These are phyloP conservation scores for Lysiphlebus fabarum DNA, from an alignment of 1,140 invertebrate species.

Conservation along the genomic window DNA sequence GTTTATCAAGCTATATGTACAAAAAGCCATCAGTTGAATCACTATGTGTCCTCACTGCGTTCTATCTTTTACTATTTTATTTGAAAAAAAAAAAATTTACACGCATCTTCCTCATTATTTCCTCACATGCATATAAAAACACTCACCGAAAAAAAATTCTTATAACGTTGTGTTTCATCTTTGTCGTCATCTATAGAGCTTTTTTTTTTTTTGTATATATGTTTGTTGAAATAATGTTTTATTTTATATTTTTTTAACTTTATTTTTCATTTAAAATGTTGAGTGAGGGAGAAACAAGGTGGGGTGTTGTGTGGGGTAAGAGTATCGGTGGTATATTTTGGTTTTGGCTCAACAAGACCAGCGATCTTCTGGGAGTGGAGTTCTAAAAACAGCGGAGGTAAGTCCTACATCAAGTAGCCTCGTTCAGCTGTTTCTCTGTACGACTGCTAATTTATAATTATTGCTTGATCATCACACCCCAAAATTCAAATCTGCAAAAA, in stretches of 20 bases:
- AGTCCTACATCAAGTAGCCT: slow-evolving; percentile 37
- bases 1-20: too few species aligned
- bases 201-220: neutral
- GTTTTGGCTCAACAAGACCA: slow-evolving; percentile 54
- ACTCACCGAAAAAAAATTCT: too few species aligned
- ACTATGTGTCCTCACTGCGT: too few species aligned
- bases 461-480: too few species aligned
- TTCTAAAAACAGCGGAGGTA: slow-evolving; percentile 58
- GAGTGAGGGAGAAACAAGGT: neutral
- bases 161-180: neutral
- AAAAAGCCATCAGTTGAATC: too few species aligned
- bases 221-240: neutral
- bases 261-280: too few species aligned
- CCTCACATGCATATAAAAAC: too few species aligned
- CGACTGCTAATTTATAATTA: neutral
- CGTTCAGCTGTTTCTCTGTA: slow-evolving; percentile 24
- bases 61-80: too few species aligned
- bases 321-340: slow-evolving; percentile 50
- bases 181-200: slow-evolving; percentile 12
- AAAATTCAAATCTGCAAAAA: too few species aligned
- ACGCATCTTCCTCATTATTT: too few species aligned
- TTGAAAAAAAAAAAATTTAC: too few species aligned
- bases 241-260: too few species aligned
- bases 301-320: slow-evolving; percentile 26
- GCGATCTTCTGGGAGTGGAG: slow-evolving; percentile 56